These are phyloP conservation scores for Ptyas mucosa DNA, from an alignment of 2,113 vertebrate species.

Conservation along the genomic window DNA sequence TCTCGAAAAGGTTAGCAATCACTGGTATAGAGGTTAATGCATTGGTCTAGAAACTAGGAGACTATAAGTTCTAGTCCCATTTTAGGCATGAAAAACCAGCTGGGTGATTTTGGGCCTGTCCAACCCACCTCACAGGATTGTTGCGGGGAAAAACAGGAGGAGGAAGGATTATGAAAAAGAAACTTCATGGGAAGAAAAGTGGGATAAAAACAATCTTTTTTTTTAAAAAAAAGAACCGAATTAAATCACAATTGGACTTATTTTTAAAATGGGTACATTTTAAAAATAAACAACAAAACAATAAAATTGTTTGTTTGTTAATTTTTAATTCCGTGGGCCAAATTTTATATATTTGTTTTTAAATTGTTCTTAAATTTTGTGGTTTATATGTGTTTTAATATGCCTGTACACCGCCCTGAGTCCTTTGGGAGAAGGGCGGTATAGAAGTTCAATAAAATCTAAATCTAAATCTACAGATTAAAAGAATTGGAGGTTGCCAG, in stretches of 20 bases:
- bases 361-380: too few relatives aligned
- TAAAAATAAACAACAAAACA: too few relatives aligned
- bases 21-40: not conserved
- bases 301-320: too few relatives aligned
- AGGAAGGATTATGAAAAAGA: not conserved
- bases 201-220: not conserved
- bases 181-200: not conserved
- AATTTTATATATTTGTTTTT: too few relatives aligned
- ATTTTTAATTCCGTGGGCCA: too few relatives aligned
- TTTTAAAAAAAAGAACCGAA: not conserved
- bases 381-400: too few relatives aligned
- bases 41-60: not conserved
- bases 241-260: not conserved
- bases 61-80: not conserved
- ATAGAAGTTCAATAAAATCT: too few relatives aligned
- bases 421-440: too few relatives aligned
- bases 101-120: not conserved
- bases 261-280: not conserved
- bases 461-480: too few relatives aligned
- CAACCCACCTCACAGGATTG: too few relatives aligned
- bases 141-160: not conserved
- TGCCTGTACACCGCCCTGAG: too few relatives aligned
- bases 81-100: not conserved
- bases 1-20: too few relatives aligned
- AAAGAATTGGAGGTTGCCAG: not conserved